Conservation (phyloP, 2,797 vertebrate genomes). For the Gephyroberyx darwinii region DNA sequence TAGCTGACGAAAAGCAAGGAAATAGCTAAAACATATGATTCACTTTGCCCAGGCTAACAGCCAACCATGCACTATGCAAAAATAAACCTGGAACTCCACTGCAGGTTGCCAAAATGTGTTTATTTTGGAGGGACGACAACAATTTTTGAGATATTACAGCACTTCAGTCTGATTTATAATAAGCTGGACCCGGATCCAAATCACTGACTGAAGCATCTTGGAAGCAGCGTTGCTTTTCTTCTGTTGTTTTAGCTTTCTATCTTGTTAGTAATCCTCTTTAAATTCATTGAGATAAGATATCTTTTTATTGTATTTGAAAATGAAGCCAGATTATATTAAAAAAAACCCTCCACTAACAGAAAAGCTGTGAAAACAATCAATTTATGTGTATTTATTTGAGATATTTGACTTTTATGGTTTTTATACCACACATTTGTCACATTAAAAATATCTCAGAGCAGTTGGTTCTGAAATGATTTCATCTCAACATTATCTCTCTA, state of each 20-base stretch:
- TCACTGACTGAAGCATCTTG: conserved; percentile 29
- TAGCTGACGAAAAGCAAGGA: conserved; percentile 54
- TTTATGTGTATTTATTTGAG: no score
- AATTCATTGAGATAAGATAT: no score
- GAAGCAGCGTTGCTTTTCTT: conserved; percentile 4
- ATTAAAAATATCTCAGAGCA: background rate
- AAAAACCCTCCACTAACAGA: no score
- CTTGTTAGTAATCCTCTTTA: no score
- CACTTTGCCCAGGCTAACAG: conserved; percentile 67
- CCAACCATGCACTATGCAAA: conserved; percentile 63
- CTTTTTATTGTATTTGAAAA: no score
- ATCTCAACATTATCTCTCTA: no score
- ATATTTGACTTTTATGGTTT: no score
- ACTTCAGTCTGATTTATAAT: conserved; percentile 59
- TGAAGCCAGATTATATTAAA: no score
- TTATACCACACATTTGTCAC: background rate
- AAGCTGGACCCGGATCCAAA: conserved; percentile 48
- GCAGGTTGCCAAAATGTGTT: conserved; percentile 68
- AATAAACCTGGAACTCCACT: conserved; percentile 65
- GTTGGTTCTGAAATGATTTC: no score
- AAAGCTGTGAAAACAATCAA: no score
- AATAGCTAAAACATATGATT: conserved; percentile 68
- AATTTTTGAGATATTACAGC: conserved; percentile 60
- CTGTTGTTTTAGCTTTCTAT: background rate
- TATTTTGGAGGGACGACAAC: conserved; percentile 50